These are phyloP conservation scores for Neogobius melanostomus DNA, from an alignment of 2,113 vertebrate species.

Conservation along the genomic window DNA sequence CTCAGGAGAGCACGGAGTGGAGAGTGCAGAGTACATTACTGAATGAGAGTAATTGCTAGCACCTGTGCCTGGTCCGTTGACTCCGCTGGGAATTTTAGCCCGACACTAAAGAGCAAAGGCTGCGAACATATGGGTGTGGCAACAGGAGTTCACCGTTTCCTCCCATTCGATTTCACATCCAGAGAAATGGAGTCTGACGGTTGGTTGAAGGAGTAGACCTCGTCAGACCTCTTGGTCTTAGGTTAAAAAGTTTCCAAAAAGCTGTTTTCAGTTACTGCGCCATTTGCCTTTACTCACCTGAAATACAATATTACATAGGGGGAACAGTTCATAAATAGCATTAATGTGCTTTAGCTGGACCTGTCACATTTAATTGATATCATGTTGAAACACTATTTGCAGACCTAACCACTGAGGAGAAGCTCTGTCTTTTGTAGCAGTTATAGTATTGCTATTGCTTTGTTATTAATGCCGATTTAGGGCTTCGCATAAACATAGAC, in stretches of 20 bases:
- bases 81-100: slow-evolving; percentile 48
- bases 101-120: slow-evolving; percentile 44
- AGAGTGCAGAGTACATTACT: slow-evolving; percentile 62
- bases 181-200: slow-evolving; percentile 16
- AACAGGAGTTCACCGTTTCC: slow-evolving; percentile 13
- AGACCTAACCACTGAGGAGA: background rate
- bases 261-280: slow-evolving; percentile 19
- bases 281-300: slow-evolving; percentile 32
- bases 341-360: slow-evolving; percentile 2
- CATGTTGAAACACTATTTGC: background rate
- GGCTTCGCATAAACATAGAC: no score
- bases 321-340: slow-evolving; percentile 22
- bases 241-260: slow-evolving; percentile 15
- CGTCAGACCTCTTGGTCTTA: slow-evolving; percentile 12
- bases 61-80: slow-evolving; percentile 61
- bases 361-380: background rate
- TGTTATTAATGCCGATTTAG: no score
- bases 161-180: background rate
- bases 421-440: background rate
- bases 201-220: slow-evolving; percentile 10
- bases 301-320: slow-evolving; percentile 17
- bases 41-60: slow-evolving; percentile 64
- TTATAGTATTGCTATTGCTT: background rate
- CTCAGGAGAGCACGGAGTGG: slow-evolving; percentile 54
- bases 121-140: slow-evolving; percentile 39